Evolutionary conservation across 2,888 invertebrate species (phyloP), one percentile per base, ranked within the genome.

Genomic region (Eledona agricola): DNA sequence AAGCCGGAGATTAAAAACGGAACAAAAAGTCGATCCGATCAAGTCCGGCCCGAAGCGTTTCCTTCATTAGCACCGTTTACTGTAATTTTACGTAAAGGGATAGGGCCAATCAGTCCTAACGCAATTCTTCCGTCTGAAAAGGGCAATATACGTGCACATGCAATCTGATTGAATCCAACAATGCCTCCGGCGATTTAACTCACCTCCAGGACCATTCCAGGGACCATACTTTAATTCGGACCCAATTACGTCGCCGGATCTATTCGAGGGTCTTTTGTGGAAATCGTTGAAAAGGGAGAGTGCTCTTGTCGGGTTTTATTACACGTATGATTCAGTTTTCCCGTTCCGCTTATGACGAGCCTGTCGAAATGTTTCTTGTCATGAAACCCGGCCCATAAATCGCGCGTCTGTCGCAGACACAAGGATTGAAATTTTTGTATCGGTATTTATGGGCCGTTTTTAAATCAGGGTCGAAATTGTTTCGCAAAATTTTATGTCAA

Each of bases 111-210:
- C 58, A 59, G 57, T 42, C 52, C 58, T 55, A 63, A 62, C 59
- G 49, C 53, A 57, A 63, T 62, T 63, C 58, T 55, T 57, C 55
- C 58, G 26, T 54, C 53, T 55, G 55, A 60, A 59, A 56, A 57
- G 55, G 51, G 47, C 57, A 49, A 45, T 54, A 54, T 43, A 54
- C 40, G 51, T 49, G 58, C 53, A 58, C 59, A 58, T 49, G 52
- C 52, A 58, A 61, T 56, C 57, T 63, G 61, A 63, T 62, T 63
- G 59, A 61, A 64, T 57, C 55, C 59, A 62, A 64, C 62, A 63
- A 61, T 63, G 58, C 51, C 55, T 49, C 52, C 17, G 42, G 32
- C 43, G 55, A 56, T 52, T 49, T 38, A 46, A 29, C 34, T 51
- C 19, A 51, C 25, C 57, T 47, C 55, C 35, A 29, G 53, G 26